These are phyloP conservation scores for Sinocyclocheilus maitianheensis DNA, from an alignment of 2,113 vertebrate genomes.

Conservation along the genomic window DNA sequence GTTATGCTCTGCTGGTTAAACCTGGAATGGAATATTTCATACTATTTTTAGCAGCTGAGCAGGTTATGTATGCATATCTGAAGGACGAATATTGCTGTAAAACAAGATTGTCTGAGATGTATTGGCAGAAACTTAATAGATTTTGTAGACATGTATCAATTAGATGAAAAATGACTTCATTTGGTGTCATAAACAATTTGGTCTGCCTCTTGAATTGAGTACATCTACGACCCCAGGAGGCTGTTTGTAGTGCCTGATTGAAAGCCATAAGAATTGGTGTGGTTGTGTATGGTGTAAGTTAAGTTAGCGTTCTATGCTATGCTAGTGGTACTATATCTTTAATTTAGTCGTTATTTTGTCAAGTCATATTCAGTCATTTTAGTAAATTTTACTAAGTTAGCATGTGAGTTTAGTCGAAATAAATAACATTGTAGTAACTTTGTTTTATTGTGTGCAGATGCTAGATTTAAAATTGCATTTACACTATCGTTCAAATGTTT, in stretches of 20 bases:
- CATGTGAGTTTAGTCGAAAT: background rate
- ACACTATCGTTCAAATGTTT: too few relatives aligned
- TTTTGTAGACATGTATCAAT: background rate
- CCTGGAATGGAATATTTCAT: slow-evolving; percentile 39
- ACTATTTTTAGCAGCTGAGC: slow-evolving; percentile 33
- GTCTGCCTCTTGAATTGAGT: background rate
- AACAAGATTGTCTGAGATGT: slow-evolving; percentile 9
- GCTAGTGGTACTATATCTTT: background rate
- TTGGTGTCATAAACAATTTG: background rate
- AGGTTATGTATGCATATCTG: slow-evolving; percentile 39
- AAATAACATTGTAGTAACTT: background rate
- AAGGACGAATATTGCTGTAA: slow-evolving; percentile 37
- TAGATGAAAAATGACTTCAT: slow-evolving; percentile 10
- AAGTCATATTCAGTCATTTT: background rate
- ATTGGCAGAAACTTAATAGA: background rate
- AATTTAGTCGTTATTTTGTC: background rate
- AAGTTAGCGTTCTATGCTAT: background rate
- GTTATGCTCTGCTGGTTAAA: slow-evolving; percentile 54
- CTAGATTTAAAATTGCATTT: too few relatives aligned
- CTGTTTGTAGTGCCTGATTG: background rate
- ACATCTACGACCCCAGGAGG: background rate
- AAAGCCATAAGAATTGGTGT: background rate
- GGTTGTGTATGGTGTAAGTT: background rate
- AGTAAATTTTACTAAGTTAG: background rate
- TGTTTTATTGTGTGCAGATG: too few relatives aligned